A percentile compares a stretch with the other conserved stretches of the same genome.
These are phyloP conservation scores for Erethizon dorsatum DNA, from an alignment of 2,797 vertebrate genomes.

Conservation along the genomic window DNA sequence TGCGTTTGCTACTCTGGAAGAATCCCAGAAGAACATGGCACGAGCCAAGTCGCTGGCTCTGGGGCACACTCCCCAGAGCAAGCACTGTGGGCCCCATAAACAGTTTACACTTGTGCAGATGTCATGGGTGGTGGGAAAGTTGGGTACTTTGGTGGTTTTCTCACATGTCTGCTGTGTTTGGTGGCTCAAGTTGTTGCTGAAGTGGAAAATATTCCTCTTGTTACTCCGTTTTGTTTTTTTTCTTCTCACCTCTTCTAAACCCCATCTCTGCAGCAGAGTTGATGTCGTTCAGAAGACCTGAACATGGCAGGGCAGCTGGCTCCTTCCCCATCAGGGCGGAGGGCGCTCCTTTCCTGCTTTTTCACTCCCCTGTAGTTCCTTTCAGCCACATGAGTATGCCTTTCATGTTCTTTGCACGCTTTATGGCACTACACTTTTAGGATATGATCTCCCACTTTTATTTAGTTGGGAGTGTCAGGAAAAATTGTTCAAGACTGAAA, in stretches of 20 bases:
- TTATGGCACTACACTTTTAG: constrained; percentile 56
- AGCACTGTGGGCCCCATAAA: background rate
- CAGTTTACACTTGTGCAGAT: background rate
- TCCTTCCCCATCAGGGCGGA: background rate
- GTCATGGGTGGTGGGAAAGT: background rate
- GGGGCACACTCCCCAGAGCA: background rate
- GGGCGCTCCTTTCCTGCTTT: background rate
- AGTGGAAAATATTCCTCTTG: background rate
- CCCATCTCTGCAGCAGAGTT: background rate
- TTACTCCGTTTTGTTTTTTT: background rate
- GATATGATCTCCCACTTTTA: constrained; percentile 26
- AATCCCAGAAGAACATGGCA: background rate
- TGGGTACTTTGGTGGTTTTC: background rate
- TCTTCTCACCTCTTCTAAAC: background rate
- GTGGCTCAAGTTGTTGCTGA: background rate
- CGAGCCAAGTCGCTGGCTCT: background rate
- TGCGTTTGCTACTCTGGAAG: background rate
- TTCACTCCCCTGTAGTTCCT: background rate
- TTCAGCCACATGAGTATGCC: background rate
- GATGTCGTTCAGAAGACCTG: background rate
- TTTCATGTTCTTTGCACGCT: constrained; percentile 46
- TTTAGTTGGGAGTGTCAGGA: background rate
- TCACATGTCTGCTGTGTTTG: background rate
- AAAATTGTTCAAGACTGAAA: constrained; percentile 42
- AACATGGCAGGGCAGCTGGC: background rate